phyloP scores from a whole-genome alignment of 2,888 invertebrate species.

The Himalopsyche japonica region DNA sequence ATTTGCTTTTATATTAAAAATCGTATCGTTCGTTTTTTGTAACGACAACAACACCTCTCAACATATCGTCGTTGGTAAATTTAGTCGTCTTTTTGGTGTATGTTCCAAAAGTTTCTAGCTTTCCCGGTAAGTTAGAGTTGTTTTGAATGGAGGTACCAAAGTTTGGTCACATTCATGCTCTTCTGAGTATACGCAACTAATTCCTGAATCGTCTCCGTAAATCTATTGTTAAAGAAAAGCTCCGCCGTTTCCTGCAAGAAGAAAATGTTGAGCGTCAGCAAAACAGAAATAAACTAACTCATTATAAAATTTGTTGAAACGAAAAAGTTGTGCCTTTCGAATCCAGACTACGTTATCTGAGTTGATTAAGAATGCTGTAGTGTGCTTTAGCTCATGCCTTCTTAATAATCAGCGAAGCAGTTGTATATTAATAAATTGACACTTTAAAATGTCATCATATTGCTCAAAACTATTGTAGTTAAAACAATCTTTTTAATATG shows the following conservation, averaged over 20 bases:
- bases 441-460: no score
- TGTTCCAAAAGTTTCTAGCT: not conserved
- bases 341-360: not conserved
- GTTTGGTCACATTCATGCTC: not conserved
- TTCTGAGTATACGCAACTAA: not conserved
- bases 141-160: not conserved
- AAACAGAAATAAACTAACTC: not conserved
- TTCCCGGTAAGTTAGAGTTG: not conserved
- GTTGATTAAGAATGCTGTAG: no score
- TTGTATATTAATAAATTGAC: no score
- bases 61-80: no score
- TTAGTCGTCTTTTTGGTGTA: not conserved
- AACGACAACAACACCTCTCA: no score
- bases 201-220: not conserved
- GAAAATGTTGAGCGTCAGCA: not conserved
- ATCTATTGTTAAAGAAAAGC: not conserved
- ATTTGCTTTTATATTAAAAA: no score
- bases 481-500: no score
- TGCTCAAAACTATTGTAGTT: no score
- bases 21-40: no score
- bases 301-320: not conserved
- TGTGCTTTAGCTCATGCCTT: no score
- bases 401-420: no score
- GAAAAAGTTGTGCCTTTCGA: not conserved
- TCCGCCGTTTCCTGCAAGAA: not conserved